Evolutionary conservation across 2,888 invertebrate species (phyloP).

Genomic region (Leucania comma): DNA sequence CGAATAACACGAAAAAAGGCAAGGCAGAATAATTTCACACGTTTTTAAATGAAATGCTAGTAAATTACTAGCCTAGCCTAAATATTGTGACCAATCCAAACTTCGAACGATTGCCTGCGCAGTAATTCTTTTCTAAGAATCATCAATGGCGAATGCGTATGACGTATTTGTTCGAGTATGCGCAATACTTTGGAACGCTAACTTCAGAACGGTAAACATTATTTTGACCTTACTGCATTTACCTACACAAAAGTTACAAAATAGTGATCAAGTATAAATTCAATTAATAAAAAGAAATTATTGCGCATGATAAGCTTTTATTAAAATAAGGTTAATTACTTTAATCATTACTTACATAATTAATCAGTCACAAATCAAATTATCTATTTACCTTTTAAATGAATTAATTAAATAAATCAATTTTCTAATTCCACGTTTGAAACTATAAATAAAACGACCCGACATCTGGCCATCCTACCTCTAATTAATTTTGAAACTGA

Average conservation of each 20-base stretch:
- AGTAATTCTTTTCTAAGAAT: no score
- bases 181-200: no score
- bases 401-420: constrained; percentile 54
- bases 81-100: no score
- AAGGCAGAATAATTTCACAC: no score
- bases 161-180: no score
- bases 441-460: constrained; percentile 53
- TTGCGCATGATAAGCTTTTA: not conserved
- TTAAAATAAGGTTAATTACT: constrained; percentile 14
- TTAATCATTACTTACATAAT: constrained; percentile 26
- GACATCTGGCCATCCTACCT: constrained; percentile 54
- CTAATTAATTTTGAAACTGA: constrained; percentile 57
- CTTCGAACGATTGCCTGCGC: no score
- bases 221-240: no score
- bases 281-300: not conserved
- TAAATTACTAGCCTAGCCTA: no score
- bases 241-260: constrained; percentile 1
- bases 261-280: constrained; percentile 7
- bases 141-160: no score
- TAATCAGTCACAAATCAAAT: constrained; percentile 36
- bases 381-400: constrained; percentile 44
- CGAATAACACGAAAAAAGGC: no score
- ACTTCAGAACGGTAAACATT: no score
- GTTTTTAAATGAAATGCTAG: no score
- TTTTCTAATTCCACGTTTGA: constrained; percentile 47